phyloP scores from a whole-genome alignment of 2,888 invertebrate genomes.

The Halictus quadricinctus region DNA sequence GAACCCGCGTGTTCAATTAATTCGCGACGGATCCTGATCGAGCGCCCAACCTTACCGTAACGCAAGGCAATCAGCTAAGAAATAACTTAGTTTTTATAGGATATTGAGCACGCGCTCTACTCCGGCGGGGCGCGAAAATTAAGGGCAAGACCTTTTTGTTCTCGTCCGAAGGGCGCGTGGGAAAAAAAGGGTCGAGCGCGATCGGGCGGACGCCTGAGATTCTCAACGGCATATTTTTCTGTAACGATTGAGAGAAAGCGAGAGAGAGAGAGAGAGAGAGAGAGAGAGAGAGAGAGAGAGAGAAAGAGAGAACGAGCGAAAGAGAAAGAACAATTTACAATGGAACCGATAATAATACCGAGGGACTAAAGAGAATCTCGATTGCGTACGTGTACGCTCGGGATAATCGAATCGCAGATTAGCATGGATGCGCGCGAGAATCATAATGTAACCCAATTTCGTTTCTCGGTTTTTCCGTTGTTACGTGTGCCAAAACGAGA shows the following conservation, averaged over 20 bases:
- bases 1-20: not conserved
- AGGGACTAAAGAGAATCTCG: slow-evolving; percentile 16
- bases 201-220: slow-evolving; percentile 51
- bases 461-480: slow-evolving; percentile 14
- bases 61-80: slow-evolving; percentile 82
- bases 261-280: slow-evolving; percentile 10
- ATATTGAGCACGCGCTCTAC: slow-evolving; percentile 78
- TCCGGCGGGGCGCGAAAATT: slow-evolving; percentile 54
- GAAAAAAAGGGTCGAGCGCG: slow-evolving; percentile 46
- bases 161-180: slow-evolving; percentile 53
- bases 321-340: slow-evolving; percentile 13
- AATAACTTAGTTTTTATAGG: slow-evolving; percentile 82
- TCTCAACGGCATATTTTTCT: slow-evolving; percentile 59
- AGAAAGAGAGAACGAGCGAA: slow-evolving; percentile 5
- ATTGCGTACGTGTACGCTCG: not conserved
- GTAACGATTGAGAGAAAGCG: slow-evolving; percentile 48
- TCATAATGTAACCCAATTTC: slow-evolving; percentile 11
- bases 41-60: slow-evolving; percentile 79
- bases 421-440: slow-evolving; percentile 29
- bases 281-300: too few species aligned
- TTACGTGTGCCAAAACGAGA: slow-evolving; percentile 41
- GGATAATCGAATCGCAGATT: slow-evolving; percentile 27
- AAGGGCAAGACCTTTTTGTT: slow-evolving; percentile 62
- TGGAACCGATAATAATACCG: slow-evolving; percentile 28
- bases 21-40: slow-evolving; percentile 62